A percentile compares a stretch with the other conserved stretches of the same genome.
phyloP scores from a whole-genome alignment of 2,888 invertebrate genomes.

The Malthinus flaveolus region DNA sequence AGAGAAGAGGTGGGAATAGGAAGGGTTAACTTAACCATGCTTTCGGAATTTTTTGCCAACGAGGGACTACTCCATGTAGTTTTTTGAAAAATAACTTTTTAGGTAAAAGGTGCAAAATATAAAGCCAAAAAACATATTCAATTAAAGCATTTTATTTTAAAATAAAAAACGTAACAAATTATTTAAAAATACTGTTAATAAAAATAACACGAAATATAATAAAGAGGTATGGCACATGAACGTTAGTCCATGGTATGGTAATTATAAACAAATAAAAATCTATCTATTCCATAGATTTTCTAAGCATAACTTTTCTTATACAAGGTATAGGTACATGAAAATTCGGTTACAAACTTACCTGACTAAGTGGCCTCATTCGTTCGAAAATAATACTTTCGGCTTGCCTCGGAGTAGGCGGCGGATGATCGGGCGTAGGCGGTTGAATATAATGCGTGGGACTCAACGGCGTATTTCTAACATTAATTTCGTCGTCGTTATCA shows the following conservation, averaged over 20 bases:
- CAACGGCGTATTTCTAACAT: slow-evolving; percentile 61
- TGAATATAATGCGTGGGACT: slow-evolving; percentile 90
- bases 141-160: slow-evolving; percentile 32
- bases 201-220: slow-evolving; percentile 28
- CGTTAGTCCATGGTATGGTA: slow-evolving; percentile 14
- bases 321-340: slow-evolving; percentile 21
- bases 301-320: slow-evolving; percentile 13
- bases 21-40: slow-evolving; percentile 2
- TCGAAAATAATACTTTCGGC: slow-evolving; percentile 89
- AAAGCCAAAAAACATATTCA: slow-evolving; percentile 16
- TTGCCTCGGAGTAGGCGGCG: slow-evolving; percentile 87
- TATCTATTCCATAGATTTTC: slow-evolving; percentile 18
- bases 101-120: slow-evolving; percentile 18
- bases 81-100: slow-evolving; percentile 4
- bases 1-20: background rate
- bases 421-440: slow-evolving; percentile 93
- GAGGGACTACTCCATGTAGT: slow-evolving; percentile 14
- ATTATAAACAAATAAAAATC: slow-evolving; percentile 18
- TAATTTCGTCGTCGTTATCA: slow-evolving; percentile 25
- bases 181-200: slow-evolving; percentile 33
- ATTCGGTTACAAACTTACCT: slow-evolving; percentile 67
- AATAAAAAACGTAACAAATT: slow-evolving; percentile 31
- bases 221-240: slow-evolving; percentile 2
- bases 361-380: slow-evolving; percentile 85
- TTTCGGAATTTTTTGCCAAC: background rate